Conservation (phyloP, 2,888 invertebrate species). For the Zygogramma bicolorata region DNA sequence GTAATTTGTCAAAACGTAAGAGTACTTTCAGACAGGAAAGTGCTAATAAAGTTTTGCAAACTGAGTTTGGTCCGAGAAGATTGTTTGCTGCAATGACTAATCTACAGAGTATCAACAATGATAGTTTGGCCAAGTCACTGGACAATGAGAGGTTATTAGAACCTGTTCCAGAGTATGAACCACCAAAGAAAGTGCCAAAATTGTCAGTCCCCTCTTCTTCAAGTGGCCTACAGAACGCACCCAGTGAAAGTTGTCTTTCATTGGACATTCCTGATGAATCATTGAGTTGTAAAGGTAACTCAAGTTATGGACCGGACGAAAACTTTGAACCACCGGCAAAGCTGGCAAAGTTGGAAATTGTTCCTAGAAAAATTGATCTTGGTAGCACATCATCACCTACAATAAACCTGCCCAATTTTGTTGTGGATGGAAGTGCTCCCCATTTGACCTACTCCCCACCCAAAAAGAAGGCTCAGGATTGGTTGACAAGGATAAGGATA, state of each 20-base stretch:
- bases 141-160: not conserved
- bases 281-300: not conserved
- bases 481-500: slow-evolving; percentile 77
- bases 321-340: slow-evolving; percentile 14
- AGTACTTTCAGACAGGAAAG: slow-evolving; percentile 49
- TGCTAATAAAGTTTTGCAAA: slow-evolving; percentile 50
- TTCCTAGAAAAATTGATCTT: slow-evolving; percentile 34
- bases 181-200: slow-evolving; percentile 26
- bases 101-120: slow-evolving; percentile 17
- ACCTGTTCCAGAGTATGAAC: slow-evolving; percentile 16
- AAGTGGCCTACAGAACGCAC: not conserved
- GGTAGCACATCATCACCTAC: slow-evolving; percentile 71
- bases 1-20: slow-evolving; percentile 48
- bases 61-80: slow-evolving; percentile 49
- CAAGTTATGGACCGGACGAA: not conserved
- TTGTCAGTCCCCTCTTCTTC: not conserved
- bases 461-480: slow-evolving; percentile 76
- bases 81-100: slow-evolving; percentile 52
- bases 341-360: slow-evolving; percentile 17
- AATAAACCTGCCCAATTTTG: slow-evolving; percentile 81
- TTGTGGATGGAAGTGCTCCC: slow-evolving; percentile 81
- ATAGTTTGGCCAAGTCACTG: slow-evolving; percentile 56
- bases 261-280: not conserved
- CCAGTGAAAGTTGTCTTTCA: not conserved
- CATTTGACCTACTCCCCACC: slow-evolving; percentile 80